Evolutionary conservation across 2,797 vertebrate species (phyloP), one percentile per base, ranked within the genome.

Genomic region (Erethizon dorsatum): DNA sequence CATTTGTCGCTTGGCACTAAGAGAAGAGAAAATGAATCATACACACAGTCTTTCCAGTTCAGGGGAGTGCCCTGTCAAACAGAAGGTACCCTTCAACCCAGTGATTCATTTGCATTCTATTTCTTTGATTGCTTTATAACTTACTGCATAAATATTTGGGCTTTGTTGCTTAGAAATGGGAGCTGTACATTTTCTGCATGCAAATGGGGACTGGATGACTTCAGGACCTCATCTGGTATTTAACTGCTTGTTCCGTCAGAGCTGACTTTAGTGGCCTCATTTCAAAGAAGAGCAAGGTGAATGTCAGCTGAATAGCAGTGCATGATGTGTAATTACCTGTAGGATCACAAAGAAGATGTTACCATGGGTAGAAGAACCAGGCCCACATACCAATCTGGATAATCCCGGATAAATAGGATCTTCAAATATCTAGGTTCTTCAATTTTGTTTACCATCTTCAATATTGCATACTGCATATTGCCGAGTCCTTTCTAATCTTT

Each of bases 11-110:
- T 95, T 83, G 71, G 71, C 94, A 87, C 75, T 3, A 92, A 7
- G 41, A 96, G 87, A 94, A 61, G 95, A 97, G 91, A 92, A 92
- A 92, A 84, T 86, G 37, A 98, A 82, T 90, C 85, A 93, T 8
- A 20, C 7, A 33, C 59, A 95, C 59, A 91, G 45, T 61, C 94
- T 96, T 97, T 61, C 52, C 75, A 57, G 0, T 95, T 96, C 56
- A 41, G 71, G 90, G 87, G 54, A n/a, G 20, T 50, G 5, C 59
- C 33, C 56, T 52, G 77, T 97, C 28, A 33, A 96, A n/a, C 91
- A 1, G 82, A 95, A 88, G 88, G 41, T 37, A 37, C 3, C 4
- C 47, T 69, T 80, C 52, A 8, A 33, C 15, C 33, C 22, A 61
- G 13, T 94, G 37, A 10, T 95, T 95, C 37, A 22, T 82, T 85